Evolutionary conservation across 1,140 invertebrate genomes (phyloP).

Genomic region (Ylistrum balloti): DNA sequence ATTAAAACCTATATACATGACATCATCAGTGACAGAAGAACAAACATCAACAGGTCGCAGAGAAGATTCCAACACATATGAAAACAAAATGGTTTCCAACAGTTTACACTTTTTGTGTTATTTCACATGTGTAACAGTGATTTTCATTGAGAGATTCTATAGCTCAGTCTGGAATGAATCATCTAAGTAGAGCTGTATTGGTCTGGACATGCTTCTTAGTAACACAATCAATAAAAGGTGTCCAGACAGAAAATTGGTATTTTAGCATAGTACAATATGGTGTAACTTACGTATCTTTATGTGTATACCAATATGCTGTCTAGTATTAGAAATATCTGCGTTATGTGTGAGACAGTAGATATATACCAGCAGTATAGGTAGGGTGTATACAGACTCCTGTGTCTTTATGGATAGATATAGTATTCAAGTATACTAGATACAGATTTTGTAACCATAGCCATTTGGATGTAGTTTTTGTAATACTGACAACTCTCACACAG

Average conservation of each 20-base stretch:
- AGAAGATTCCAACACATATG: too few species aligned
- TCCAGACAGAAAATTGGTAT: neutral
- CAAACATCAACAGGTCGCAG: too few species aligned
- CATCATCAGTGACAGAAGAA: too few species aligned
- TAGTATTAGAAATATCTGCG: neutral
- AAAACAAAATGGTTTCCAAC: too few species aligned
- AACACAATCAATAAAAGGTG: neutral
- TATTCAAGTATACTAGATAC: neutral
- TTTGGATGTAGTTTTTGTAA: too few species aligned
- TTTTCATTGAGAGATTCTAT: too few species aligned
- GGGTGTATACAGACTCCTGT: neutral
- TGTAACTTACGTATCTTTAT: neutral
- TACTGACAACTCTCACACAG: too few species aligned
- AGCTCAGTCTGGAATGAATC: neutral
- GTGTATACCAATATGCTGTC: neutral
- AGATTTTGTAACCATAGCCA: neutral
- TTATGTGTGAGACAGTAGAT: neutral
- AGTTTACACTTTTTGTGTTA: too few species aligned
- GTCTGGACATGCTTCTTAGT: neutral
- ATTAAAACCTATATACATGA: too few species aligned
- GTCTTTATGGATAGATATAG: neutral
- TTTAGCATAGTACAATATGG: neutral
- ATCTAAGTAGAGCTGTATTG: neutral
- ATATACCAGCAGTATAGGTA: neutral
- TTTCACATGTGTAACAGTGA: too few species aligned